Conservation (phyloP, 2,888 invertebrate species). For the Frankliniella intonsa region DNA sequence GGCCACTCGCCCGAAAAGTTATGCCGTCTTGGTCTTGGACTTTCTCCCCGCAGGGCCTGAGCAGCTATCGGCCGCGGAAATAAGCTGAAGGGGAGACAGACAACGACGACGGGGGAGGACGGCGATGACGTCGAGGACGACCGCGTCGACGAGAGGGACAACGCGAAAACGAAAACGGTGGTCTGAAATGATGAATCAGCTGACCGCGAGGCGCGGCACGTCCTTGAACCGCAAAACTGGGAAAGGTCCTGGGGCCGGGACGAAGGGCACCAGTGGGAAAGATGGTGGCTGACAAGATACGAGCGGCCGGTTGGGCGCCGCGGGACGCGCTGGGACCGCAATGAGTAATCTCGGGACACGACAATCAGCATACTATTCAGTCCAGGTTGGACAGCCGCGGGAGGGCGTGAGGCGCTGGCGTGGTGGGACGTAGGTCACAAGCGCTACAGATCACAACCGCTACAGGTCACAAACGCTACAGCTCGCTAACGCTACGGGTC, state of each 20-base stretch:
- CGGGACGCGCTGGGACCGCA: no score
- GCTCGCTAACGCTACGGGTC: no score
- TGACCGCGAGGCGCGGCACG: background rate
- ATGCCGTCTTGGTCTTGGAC: background rate
- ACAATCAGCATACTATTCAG: no score
- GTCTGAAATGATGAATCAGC: no score
- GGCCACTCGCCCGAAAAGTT: slow-evolving; percentile 2
- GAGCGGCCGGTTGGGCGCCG: no score
- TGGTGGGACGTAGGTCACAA: no score
- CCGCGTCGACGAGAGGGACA: background rate
- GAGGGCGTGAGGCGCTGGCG: no score
- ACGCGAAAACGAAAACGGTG: no score
- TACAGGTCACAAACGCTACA: no score
- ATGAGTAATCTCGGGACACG: no score
- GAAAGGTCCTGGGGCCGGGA: background rate
- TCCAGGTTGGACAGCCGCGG: no score
- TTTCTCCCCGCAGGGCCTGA: background rate
- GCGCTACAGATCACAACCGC: no score
- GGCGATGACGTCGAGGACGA: background rate
- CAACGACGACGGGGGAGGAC: background rate
- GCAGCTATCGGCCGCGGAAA: background rate
- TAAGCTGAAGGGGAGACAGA: background rate
- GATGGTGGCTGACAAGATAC: background rate
- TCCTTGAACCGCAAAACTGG: background rate
- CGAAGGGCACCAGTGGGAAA: background rate